phyloP scores from a whole-genome alignment of 2,888 invertebrate species.

The Nemotelus pantherinus region DNA sequence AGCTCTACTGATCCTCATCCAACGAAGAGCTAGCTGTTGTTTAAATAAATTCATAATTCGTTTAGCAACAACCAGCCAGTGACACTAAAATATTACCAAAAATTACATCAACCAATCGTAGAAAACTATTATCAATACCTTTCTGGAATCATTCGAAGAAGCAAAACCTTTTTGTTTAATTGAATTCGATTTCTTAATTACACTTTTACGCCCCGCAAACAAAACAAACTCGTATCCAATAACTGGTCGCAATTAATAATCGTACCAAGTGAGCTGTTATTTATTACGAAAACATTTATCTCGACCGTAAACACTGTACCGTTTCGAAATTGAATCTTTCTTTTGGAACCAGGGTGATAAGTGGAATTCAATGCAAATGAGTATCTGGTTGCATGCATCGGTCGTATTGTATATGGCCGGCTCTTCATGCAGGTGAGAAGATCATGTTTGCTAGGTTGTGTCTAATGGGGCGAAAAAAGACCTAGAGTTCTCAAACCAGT shows the following conservation, averaged over 20 bases:
- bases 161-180: conserved; percentile 11
- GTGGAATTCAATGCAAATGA: conserved; percentile 40
- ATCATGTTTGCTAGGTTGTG: neutral
- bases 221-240: conserved; percentile 2
- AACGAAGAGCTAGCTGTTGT: too few species aligned
- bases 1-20: too few species aligned
- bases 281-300: conserved; percentile 29
- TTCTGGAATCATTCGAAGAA: neutral
- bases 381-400: neutral
- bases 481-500: neutral
- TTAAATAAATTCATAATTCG: too few species aligned
- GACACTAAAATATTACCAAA: neutral
- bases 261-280: conserved; percentile 21
- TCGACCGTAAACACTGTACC: neutral
- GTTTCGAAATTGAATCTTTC: conserved; percentile 28
- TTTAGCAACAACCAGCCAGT: neutral
- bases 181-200: conserved; percentile 25
- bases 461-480: conserved; percentile 20
- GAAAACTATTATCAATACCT: neutral
- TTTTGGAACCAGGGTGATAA: conserved; percentile 27
- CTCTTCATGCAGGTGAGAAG: conserved; percentile 1
- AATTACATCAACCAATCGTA: conserved; percentile 3
- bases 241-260: conserved; percentile 32
- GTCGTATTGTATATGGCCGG: neutral
- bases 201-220: conserved; percentile 24